A percentile compares a stretch with the other conserved stretches of the same genome.
These are phyloP conservation scores for Cliona cf. orientalis DNA, from an alignment of 37 sponge, comb jelly and placozoan genomes.

Conservation along the genomic window DNA sequence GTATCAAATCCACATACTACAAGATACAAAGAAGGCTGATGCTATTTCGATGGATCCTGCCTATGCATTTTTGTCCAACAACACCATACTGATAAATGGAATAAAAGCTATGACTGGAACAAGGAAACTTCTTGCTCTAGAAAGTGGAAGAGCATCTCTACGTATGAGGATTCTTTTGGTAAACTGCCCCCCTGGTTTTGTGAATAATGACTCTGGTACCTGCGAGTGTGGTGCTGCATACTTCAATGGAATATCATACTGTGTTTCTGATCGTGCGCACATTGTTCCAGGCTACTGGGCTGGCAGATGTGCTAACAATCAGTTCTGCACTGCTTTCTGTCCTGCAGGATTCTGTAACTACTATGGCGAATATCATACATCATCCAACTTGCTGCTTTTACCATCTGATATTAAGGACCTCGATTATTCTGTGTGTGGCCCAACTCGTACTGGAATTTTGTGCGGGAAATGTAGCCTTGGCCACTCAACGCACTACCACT, in stretches of 20 bases:
- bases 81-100: too few relatives aligned
- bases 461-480: conserved; percentile 36
- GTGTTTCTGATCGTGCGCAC: neutral
- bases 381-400: neutral
- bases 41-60: too few relatives aligned
- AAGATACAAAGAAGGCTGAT: too few relatives aligned
- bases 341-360: conserved; percentile 29
- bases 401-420: neutral
- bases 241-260: neutral
- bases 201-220: neutral
- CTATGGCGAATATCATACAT: neutral
- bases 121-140: too few relatives aligned
- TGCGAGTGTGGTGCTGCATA: neutral
- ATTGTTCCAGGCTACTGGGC: neutral
- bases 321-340: conserved; percentile 18
- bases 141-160: too few relatives aligned
- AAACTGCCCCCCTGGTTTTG: conserved; percentile 34
- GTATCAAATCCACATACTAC: too few relatives aligned
- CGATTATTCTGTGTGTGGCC: conserved; percentile 21
- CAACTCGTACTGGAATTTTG: conserved; percentile 20
- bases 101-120: too few relatives aligned
- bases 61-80: too few relatives aligned
- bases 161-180: too few relatives aligned
- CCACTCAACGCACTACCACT: conserved; percentile 34
- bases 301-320: neutral